phyloP scores from a whole-genome alignment of 2,888 invertebrate species.

The Leistus spinibarbis region DNA sequence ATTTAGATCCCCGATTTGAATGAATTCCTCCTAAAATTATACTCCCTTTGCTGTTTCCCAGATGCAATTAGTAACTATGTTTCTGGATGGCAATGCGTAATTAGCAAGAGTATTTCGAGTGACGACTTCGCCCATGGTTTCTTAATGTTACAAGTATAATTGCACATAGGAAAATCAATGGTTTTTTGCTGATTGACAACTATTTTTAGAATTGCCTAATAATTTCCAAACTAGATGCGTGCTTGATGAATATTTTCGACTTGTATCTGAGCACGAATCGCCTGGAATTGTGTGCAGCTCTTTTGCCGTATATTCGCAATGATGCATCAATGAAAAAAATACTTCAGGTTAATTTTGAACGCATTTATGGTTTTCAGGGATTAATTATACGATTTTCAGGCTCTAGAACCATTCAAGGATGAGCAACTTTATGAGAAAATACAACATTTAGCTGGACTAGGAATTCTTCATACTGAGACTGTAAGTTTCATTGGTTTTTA shows the following conservation, averaged over 20 bases:
- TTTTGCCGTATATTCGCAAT: slow-evolving; percentile 18
- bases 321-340: not conserved
- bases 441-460: not conserved
- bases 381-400: not conserved
- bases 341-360: not conserved
- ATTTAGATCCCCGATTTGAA: slow-evolving; percentile 18
- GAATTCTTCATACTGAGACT: slow-evolving; percentile 15
- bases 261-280: slow-evolving; percentile 1
- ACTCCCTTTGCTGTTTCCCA: slow-evolving; percentile 5
- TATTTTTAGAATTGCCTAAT: slow-evolving; percentile 27
- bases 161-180: not conserved
- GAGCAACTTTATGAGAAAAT: slow-evolving; percentile 5
- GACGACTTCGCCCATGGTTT: slow-evolving; percentile 7
- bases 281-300: slow-evolving; percentile 19
- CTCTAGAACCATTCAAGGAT: not conserved
- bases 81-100: slow-evolving; percentile 16
- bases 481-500: slow-evolving; percentile 14
- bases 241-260: slow-evolving; percentile 10
- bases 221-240: slow-evolving; percentile 17
- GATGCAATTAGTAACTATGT: not conserved
- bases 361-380: not conserved
- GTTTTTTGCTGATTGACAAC: not conserved
- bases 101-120: slow-evolving; percentile 8
- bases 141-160: slow-evolving; percentile 22
- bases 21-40: slow-evolving; percentile 27